Conservation (phyloP, 2,113 vertebrate species). For the Trochalopteron elliotii region DNA sequence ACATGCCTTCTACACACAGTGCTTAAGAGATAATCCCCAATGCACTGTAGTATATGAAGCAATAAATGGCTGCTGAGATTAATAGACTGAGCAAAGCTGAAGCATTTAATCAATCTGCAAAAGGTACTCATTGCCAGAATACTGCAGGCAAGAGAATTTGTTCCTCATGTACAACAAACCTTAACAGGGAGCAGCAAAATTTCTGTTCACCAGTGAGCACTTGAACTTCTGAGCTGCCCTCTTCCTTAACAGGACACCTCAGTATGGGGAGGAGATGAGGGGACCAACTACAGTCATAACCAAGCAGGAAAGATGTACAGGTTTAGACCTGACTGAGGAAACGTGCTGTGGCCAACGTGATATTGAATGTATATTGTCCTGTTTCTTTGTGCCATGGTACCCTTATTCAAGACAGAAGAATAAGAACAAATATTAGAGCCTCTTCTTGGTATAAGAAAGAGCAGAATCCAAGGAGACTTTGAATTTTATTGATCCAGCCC, state of each 20-base stretch:
- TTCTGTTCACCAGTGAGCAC: not conserved
- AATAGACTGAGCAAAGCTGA: constrained; percentile 56
- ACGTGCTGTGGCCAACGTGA: not conserved
- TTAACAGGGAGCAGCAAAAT: not conserved
- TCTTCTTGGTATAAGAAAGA: not conserved
- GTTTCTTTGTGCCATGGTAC: not conserved
- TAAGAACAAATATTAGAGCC: not conserved
- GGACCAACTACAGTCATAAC: not conserved
- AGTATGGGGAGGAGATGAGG: not conserved
- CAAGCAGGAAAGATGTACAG: not conserved
- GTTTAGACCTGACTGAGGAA: not conserved
- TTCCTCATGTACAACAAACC: not conserved
- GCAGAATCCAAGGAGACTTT: not conserved
- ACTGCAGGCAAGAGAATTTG: constrained; percentile 23
- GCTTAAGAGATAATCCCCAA: constrained; percentile 65
- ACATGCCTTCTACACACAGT: constrained; percentile 58
- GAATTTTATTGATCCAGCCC: not conserved
- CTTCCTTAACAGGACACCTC: not conserved
- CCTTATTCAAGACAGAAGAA: not conserved
- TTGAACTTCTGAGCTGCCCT: not conserved
- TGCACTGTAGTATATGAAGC: constrained; percentile 37
- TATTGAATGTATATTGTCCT: rapidly evolving
- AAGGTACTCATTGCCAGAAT: constrained; percentile 39
- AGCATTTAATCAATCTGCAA: constrained; percentile 59
- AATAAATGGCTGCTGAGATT: constrained; percentile 66